A percentile compares a stretch with the other conserved stretches of the same genome.
Evolutionary conservation across 92 coral and sea anemone species (phyloP).

Genomic region (Zoanthus solanderi): DNA sequence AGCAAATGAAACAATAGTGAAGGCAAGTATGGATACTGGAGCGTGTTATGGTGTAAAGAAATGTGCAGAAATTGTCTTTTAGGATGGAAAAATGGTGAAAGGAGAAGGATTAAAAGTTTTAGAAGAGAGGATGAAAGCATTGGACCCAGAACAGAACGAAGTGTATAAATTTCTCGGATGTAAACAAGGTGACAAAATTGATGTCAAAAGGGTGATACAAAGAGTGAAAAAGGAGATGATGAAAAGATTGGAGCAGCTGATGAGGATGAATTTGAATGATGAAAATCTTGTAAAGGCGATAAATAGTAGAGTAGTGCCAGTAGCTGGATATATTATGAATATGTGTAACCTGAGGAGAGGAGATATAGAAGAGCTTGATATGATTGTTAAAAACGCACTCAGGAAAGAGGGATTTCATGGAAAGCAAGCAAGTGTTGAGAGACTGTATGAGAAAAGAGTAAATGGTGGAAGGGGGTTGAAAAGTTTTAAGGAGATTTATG

Average conservation of each 20-base stretch:
- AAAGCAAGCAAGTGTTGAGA: not conserved
- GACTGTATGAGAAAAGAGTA: not conserved
- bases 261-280: not conserved
- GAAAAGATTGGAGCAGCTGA: not conserved
- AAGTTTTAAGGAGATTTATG: too few species aligned
- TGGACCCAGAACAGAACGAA: not conserved
- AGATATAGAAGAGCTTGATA: constrained; percentile 19
- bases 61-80: not conserved
- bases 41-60: not conserved
- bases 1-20: not conserved
- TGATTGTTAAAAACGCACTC: not conserved
- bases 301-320: constrained; percentile 23
- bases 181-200: too few species aligned
- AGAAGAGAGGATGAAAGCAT: not conserved
- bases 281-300: not conserved
- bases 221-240: not conserved
- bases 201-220: too few species aligned
- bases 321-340: constrained; percentile 24
- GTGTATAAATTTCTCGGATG: not conserved
- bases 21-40: not conserved
- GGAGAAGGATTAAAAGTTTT: not conserved
- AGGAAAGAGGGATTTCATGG: not conserved
- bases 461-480: not conserved
- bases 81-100: not conserved
- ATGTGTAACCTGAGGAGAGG: constrained; percentile 28